These are phyloP conservation scores for Lampris incognitus DNA, from an alignment of 2,113 vertebrate genomes.

Conservation along the genomic window DNA sequence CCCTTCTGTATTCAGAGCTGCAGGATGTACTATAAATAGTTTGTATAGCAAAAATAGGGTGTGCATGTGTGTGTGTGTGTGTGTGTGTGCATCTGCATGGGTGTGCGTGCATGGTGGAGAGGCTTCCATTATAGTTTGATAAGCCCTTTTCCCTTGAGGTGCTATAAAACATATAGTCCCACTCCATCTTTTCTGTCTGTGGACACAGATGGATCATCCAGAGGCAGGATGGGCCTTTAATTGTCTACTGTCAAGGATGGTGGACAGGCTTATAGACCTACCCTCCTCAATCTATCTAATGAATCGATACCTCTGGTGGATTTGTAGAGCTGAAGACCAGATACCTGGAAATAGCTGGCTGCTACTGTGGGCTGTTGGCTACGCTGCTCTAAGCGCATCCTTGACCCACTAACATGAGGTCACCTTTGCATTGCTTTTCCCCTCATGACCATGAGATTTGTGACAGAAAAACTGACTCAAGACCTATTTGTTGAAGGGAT, in stretches of 20 bases:
- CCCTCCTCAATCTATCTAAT: conserved; percentile 39
- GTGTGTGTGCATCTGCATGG: background rate
- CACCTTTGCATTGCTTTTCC: background rate
- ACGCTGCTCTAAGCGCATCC: too few relatives aligned
- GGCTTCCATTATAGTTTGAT: background rate
- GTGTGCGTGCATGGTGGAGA: background rate
- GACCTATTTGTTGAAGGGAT: background rate
- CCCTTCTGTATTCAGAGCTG: background rate
- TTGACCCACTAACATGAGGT: background rate
- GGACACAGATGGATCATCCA: conserved; percentile 70
- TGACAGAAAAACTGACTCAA: background rate
- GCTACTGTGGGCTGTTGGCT: background rate
- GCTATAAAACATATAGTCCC: conserved; percentile 26
- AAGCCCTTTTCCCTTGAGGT: conserved; percentile 12
- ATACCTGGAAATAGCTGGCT: conserved; percentile 17
- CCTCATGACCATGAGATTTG: background rate
- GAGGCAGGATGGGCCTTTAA: conserved; percentile 63
- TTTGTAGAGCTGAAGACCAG: conserved; percentile 3
- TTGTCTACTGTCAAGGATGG: conserved; percentile 65
- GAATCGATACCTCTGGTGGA: conserved; percentile 53
- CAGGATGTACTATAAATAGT: too few relatives aligned
- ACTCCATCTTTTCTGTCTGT: conserved; percentile 41
- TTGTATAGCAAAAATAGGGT: background rate
- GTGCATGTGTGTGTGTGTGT: background rate
- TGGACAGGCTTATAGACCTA: conserved; percentile 11